Conservation (phyloP, 2,113 vertebrate species). For the Cyanocitta stelleri region DNA sequence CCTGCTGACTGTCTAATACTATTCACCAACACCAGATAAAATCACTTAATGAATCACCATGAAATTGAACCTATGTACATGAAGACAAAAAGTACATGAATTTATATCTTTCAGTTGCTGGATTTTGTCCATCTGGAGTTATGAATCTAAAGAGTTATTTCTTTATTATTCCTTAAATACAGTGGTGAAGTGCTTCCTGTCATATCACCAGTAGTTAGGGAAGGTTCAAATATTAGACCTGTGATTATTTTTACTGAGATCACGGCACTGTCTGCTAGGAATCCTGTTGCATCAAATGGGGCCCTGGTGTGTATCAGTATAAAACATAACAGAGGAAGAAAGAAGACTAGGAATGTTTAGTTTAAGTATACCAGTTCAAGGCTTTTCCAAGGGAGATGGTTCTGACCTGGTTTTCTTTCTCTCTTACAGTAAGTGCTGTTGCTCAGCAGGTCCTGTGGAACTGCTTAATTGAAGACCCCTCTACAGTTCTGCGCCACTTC, state of each 20-base stretch:
- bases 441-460: slow-evolving; percentile 98
- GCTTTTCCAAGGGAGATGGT: background rate
- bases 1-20: background rate
- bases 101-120: background rate
- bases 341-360: background rate
- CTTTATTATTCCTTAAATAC: background rate
- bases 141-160: background rate
- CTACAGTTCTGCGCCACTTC: slow-evolving; percentile 94
- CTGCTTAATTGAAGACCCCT: slow-evolving; percentile 96
- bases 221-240: background rate
- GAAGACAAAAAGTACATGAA: background rate
- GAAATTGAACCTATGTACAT: background rate
- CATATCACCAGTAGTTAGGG: background rate
- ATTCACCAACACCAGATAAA: background rate
- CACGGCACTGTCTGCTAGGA: background rate
- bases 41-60: background rate
- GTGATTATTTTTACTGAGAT: background rate
- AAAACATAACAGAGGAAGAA: background rate
- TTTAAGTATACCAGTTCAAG: background rate
- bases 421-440: slow-evolving; percentile 88
- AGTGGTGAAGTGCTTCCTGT: background rate
- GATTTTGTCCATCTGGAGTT: background rate
- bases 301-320: background rate
- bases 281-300: background rate
- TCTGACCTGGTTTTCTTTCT: slow-evolving; percentile 4